Percentiles rank a stretch among this genome's conserved stretches.
Evolutionary conservation across 2,797 vertebrate species (phyloP).

Genomic region (Anisognathus igniventris): DNA sequence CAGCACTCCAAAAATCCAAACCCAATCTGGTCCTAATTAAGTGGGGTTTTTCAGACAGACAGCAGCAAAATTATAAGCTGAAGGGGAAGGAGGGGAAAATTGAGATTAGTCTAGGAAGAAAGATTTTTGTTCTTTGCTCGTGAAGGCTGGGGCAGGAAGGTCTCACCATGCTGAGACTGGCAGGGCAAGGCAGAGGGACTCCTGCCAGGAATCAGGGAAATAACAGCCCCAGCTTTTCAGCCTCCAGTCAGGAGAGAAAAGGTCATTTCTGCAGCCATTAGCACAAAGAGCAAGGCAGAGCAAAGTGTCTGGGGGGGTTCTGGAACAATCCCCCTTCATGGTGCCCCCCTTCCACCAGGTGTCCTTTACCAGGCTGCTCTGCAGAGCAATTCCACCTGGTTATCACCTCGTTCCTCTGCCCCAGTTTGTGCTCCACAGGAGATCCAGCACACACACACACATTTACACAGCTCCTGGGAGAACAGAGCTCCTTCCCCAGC

Average conservation of each 20-base stretch:
- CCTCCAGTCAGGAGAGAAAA: background rate
- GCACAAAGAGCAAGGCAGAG: background rate
- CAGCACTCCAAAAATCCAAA: background rate
- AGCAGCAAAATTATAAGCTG: background rate
- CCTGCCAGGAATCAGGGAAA: background rate
- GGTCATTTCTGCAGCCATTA: background rate
- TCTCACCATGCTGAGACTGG: background rate
- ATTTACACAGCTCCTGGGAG: too few species aligned
- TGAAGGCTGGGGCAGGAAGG: background rate
- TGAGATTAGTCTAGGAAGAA: background rate
- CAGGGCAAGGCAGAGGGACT: background rate
- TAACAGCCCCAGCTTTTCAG: background rate
- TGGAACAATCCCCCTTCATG: background rate
- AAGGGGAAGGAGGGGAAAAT: background rate
- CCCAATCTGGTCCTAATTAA: background rate
- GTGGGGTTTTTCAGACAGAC: background rate
- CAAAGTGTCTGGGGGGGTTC: background rate
- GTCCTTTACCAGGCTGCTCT: background rate
- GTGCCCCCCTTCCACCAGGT: background rate
- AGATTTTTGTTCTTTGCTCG: background rate
- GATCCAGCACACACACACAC: background rate
- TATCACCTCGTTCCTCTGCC: rapidly evolving
- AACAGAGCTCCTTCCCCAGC: background rate
- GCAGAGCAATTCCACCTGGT: background rate
- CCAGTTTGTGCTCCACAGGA: background rate